Evolutionary conservation across 2,797 vertebrate genomes (phyloP).

Genomic region (Danionella dracula): DNA sequence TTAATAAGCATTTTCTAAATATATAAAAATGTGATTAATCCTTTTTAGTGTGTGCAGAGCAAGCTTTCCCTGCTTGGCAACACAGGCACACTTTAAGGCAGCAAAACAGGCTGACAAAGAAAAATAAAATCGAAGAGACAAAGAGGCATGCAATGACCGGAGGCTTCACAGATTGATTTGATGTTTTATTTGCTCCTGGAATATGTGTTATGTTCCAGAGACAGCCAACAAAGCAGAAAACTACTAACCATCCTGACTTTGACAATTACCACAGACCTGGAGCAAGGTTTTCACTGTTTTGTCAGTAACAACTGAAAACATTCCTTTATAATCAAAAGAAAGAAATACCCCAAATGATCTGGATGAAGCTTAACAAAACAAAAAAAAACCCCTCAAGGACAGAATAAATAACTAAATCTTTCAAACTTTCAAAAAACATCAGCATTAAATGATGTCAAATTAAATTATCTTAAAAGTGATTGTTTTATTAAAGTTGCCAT

Average conservation of each 20-base stretch:
- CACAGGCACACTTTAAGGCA: background rate
- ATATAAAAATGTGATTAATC: too few relatives aligned
- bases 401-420: too few relatives aligned
- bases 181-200: constrained; percentile 8
- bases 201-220: background rate
- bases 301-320: constrained; percentile 14
- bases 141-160: constrained; percentile 7
- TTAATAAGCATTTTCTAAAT: too few relatives aligned
- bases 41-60: background rate
- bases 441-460: too few relatives aligned
- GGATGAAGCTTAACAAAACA: too few relatives aligned
- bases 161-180: constrained; percentile 22
- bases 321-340: background rate
- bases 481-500: too few relatives aligned
- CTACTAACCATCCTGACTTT: constrained; percentile 15
- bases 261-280: constrained; percentile 22
- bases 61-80: background rate
- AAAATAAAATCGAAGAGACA: background rate
- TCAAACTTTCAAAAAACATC: too few relatives aligned
- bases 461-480: too few relatives aligned
- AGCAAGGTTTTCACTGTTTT: constrained; percentile 19
- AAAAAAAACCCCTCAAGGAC: too few relatives aligned
- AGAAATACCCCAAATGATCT: background rate
- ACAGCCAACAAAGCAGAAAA: constrained; percentile 30
- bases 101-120: background rate